Evolutionary conservation across 1,140 invertebrate genomes (phyloP), one percentile per base, ranked within the genome.

Genomic region (Trigoniulus corallinus): DNA sequence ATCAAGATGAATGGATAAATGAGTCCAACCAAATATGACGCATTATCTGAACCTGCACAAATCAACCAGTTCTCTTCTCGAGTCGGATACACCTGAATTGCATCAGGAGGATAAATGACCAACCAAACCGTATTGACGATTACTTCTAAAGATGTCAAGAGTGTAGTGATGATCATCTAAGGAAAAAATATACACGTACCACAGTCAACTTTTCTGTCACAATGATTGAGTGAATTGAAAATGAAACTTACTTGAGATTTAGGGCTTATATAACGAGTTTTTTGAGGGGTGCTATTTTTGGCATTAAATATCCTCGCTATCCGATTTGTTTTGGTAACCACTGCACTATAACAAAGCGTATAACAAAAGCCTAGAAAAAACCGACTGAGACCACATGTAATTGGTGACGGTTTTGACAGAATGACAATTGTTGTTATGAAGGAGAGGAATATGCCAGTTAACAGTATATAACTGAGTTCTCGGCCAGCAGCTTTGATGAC

Each of bases 401-500:
- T 55, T 1, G 53, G 50, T 27, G 61, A 64, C 0, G 74, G 74
- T 27, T 67, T 64, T 0, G 72, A 64, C 4, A 75, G 70, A 43
- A 76, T 68, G 2, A 72, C 66, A 55, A 77, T 77, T 0, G 74
- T 75, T 62, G 74, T 69, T 4, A 62, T 54, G 58, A 75, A 77
- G 2, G 73, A 76, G 0, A 70, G 58, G 24, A 75, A 60, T 41
- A 69, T 74, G 3, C 72, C 72, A 13, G 68, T 29, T 1, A 72
- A 60, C 4, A 74, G 60, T 12, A 74, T 54, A 39, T 62, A 65
- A 48, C 65, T 68, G 2, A 64, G 57, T 53, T 77, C 75, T 12
- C 75, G 61, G 0, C 75, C 75, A 0, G 74, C 70, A 0, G 75
- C 75, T 53, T 77, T 77, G 47, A 77, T 75, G 40, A 77, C 67